phyloP scores from a whole-genome alignment of 1,140 invertebrate species.

The Bacillus rossius region DNA sequence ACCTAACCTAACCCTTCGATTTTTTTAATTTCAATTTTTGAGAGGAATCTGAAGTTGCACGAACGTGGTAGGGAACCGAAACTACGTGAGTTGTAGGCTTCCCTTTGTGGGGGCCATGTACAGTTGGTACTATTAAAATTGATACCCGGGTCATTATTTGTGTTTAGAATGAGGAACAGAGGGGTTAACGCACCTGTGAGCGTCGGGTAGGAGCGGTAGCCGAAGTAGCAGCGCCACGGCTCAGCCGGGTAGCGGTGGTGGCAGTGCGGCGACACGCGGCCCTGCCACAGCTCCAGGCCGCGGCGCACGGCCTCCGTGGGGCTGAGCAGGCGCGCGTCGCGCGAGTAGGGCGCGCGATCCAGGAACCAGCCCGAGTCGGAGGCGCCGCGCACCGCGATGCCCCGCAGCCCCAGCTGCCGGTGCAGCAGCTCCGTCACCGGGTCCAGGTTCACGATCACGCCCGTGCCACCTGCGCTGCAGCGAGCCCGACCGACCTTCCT shows the following conservation, averaged over 20 bases:
- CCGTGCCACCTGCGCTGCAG: constrained; percentile 81
- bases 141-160: no score
- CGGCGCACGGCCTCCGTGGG: constrained; percentile 63
- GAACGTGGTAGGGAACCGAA: no score
- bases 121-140: no score
- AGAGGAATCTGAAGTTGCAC: no score
- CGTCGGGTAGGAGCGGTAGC: constrained; percentile 82
- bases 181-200: constrained; percentile 74
- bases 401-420: constrained; percentile 49
- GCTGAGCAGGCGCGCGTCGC: constrained; percentile 35
- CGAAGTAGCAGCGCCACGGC: constrained; percentile 89
- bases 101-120: no score
- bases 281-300: constrained; percentile 80
- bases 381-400: constrained; percentile 70
- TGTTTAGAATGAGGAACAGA: no score
- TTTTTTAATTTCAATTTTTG: no score
- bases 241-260: constrained; percentile 59
- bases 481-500: no score
- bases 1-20: no score
- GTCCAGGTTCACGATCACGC: constrained; percentile 88
- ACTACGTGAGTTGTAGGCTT: no score
- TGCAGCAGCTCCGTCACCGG: constrained; percentile 64
- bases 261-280: constrained; percentile 70
- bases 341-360: constrained; percentile 55
- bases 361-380: constrained; percentile 94